These are phyloP conservation scores for Aplysina aerophoba DNA, from an alignment of 37 sponge, comb jelly and placozoan species.

Conservation along the genomic window DNA sequence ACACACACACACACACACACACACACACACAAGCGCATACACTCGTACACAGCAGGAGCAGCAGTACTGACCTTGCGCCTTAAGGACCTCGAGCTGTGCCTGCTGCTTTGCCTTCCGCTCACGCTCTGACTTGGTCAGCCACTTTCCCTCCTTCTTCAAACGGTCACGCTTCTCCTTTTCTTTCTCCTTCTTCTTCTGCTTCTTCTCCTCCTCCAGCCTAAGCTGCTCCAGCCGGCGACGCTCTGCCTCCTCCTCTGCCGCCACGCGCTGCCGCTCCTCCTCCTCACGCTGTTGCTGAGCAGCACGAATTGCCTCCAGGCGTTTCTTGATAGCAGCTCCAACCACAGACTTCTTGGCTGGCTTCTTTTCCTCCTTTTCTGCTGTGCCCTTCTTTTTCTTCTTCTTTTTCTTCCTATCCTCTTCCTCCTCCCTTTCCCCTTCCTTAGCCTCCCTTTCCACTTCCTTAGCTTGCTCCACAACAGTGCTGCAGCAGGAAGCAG, in stretches of 20 bases:
- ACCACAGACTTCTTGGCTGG: conserved; percentile 36
- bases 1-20: conserved; percentile 27
- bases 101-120: conserved; percentile 58
- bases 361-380: conserved; percentile 48
- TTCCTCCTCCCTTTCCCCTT: conserved; percentile 33
- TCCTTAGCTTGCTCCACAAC: conserved; percentile 4
- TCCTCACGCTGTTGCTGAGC: conserved; percentile 78
- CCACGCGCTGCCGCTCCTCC: conserved; percentile 52
- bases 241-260: conserved; percentile 82
- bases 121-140: conserved; percentile 83
- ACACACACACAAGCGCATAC: neutral
- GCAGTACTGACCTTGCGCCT: conserved; percentile 65
- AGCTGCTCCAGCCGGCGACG: conserved; percentile 56
- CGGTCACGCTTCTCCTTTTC: conserved; percentile 82
- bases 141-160: conserved; percentile 87
- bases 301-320: conserved; percentile 52
- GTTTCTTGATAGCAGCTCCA: conserved; percentile 66
- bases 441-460: too few species aligned
- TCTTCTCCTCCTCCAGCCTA: conserved; percentile 74
- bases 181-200: conserved; percentile 75
- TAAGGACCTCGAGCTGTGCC: conserved; percentile 64
- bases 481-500: neutral
- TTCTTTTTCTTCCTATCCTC: conserved; percentile 68
- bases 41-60: neutral
- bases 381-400: conserved; percentile 79